These are phyloP conservation scores for Piprites chloris DNA, from an alignment of 2,113 vertebrate species.

Conservation along the genomic window DNA sequence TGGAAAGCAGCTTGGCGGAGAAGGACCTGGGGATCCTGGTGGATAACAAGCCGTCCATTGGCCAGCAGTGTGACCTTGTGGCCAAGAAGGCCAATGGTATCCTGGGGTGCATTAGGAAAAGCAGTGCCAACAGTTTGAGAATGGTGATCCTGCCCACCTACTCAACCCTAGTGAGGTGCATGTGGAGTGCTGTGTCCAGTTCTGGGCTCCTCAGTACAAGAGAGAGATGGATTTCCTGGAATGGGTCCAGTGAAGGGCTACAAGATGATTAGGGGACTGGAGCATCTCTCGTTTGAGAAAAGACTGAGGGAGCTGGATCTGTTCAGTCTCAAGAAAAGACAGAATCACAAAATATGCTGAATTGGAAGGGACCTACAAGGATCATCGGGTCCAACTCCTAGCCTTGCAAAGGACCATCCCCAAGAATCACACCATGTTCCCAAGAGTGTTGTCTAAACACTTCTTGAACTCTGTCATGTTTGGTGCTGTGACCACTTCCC, in stretches of 20 bases:
- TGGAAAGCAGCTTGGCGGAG: rapidly evolving
- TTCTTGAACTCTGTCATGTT: neutral
- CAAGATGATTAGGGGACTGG: neutral
- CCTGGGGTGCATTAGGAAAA: neutral
- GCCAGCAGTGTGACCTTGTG: too few relatives aligned
- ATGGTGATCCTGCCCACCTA: neutral
- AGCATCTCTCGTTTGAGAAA: rapidly evolving
- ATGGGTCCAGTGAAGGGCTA: rapidly evolving
- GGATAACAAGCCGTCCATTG: neutral
- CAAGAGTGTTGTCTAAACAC: neutral
- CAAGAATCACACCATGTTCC: neutral
- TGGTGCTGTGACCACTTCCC: neutral
- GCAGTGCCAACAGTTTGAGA: rapidly evolving
- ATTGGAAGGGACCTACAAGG: neutral
- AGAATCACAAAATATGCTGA: neutral
- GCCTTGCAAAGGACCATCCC: neutral
- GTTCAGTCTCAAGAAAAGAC: neutral
- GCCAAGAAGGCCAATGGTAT: neutral
- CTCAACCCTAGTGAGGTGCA: neutral
- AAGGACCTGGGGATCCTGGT: neutral
- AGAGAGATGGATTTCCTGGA: neutral
- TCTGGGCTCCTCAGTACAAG: neutral
- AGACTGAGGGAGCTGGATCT: neutral
- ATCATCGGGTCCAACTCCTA: neutral
- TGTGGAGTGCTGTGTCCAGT: neutral